These are phyloP conservation scores for Heliconius hewitsoni DNA, from an alignment of 1,140 invertebrate genomes.

Conservation along the genomic window DNA sequence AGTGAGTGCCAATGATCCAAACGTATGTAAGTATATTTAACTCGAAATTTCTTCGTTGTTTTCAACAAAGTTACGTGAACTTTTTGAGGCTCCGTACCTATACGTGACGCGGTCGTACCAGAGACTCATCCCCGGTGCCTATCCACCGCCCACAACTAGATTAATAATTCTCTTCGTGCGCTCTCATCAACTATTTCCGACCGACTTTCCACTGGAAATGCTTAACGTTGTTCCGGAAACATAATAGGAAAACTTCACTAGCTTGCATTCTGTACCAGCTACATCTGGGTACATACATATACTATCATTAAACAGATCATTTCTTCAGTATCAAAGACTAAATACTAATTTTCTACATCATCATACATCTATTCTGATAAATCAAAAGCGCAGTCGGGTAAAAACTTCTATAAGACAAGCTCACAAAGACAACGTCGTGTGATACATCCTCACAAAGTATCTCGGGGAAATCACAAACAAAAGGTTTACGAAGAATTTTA, in stretches of 20 bases:
- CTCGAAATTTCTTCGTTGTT: not conserved
- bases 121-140: not conserved
- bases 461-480: not conserved
- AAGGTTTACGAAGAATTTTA: not conserved
- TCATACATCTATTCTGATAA: not conserved
- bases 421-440: not conserved
- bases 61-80: not conserved
- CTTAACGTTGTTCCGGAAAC: conserved; percentile 2
- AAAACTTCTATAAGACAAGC: not conserved
- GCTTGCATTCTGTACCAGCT: not conserved
- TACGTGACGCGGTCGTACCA: not conserved
- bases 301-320: not conserved
- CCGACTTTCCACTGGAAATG: not conserved
- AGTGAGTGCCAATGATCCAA: no score
- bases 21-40: not conserved
- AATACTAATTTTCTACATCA: not conserved
- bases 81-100: not conserved
- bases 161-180: not conserved
- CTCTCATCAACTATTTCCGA: not conserved
- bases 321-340: not conserved
- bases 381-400: not conserved
- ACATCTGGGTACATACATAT: no score
- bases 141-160: not conserved
- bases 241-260: not conserved
- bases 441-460: not conserved